phyloP scores from a whole-genome alignment of 2,113 vertebrate genomes.

The Stigmatopora nigra region DNA sequence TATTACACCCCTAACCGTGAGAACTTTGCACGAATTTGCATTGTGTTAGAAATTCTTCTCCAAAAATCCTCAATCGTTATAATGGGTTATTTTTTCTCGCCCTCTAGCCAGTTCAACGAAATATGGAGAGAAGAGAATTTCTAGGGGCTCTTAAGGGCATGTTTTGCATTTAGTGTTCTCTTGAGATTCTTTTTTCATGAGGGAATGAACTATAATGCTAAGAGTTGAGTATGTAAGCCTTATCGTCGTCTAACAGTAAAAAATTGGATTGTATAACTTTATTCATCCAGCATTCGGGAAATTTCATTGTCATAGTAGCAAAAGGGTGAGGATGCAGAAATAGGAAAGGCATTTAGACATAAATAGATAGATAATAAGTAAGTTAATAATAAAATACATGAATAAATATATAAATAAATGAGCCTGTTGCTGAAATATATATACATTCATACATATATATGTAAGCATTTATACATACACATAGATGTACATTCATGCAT shows the following conservation, averaged over 20 bases:
- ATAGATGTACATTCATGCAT: no score
- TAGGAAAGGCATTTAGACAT: no score
- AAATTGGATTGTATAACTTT: neutral
- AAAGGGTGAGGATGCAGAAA: no score
- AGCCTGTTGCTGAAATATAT: no score
- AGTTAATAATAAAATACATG: no score
- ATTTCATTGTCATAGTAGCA: no score
- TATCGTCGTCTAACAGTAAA: neutral
- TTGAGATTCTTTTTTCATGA: neutral
- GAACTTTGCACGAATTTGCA: neutral
- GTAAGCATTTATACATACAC: no score
- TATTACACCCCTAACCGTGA: neutral
- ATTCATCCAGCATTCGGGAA: no score
- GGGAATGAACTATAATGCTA: neutral
- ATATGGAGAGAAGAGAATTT: neutral
- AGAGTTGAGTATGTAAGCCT: neutral
- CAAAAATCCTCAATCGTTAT: neutral
- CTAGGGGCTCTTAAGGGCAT: neutral
- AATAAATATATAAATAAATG: no score
- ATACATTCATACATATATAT: no score
- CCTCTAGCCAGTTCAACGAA: neutral
- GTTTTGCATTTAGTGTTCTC: constrained; percentile 1
- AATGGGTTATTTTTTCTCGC: no score
- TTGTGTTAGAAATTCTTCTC: neutral
- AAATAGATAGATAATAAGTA: no score